phyloP scores from a whole-genome alignment of 2,888 invertebrate genomes.

The Ptilodon capucinus region DNA sequence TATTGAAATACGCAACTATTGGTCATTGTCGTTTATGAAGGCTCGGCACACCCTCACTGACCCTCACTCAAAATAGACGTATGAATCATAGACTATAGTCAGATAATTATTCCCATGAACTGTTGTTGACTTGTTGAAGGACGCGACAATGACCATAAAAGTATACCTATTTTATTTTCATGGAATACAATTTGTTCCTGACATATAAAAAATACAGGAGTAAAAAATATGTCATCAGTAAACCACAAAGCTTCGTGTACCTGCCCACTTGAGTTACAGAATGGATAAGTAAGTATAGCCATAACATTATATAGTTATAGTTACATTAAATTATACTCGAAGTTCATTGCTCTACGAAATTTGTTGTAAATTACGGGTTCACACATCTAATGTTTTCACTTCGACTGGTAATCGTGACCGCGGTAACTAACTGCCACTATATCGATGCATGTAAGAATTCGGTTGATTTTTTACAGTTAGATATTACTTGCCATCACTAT shows the following conservation, averaged over 20 bases:
- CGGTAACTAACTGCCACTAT: constrained; percentile 60
- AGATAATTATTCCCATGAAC: constrained; percentile 22
- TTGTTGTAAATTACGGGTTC: constrained; percentile 77
- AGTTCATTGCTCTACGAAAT: constrained; percentile 75
- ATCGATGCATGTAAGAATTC: constrained; percentile 72
- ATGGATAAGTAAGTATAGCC: neutral
- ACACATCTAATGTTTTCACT: constrained; percentile 77
- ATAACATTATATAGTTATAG: constrained; percentile 20
- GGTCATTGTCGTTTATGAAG: neutral
- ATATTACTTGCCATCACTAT: constrained; percentile 49
- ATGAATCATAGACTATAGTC: constrained; percentile 18
- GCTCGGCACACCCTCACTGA: constrained; percentile 25
- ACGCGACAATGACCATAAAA: neutral
- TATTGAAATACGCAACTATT: constrained; percentile 29
- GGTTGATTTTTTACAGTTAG: constrained; percentile 63
- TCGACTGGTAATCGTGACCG: constrained; percentile 69
- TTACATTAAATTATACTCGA: constrained; percentile 62
- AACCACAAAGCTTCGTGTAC: constrained; percentile 56
- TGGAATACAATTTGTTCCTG: neutral
- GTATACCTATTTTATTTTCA: neutral
- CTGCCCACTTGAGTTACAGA: constrained; percentile 49
- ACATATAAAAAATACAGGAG: neutral
- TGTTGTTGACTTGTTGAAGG: constrained; percentile 13
- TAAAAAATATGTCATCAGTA: constrained; percentile 52
- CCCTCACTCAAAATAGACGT: constrained; percentile 19